These are phyloP conservation scores for Tauraco erythrolophus DNA, from an alignment of 2,113 vertebrate genomes.

Conservation along the genomic window DNA sequence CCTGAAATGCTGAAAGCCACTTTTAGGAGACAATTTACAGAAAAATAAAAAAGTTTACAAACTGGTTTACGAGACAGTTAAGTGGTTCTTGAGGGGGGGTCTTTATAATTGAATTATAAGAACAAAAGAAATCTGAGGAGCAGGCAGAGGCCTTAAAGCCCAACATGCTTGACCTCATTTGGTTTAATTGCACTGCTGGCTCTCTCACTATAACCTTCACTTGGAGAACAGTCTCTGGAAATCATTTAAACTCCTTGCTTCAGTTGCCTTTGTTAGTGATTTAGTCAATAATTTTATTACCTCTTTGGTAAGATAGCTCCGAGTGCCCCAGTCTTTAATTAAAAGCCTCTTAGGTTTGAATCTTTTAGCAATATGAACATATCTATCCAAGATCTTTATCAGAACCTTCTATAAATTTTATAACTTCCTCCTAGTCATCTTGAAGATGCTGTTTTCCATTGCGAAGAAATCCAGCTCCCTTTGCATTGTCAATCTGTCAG, in stretches of 20 bases:
- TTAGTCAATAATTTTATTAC: conserved; percentile 66
- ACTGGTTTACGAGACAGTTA: conserved; percentile 57
- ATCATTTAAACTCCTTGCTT: conserved; percentile 62
- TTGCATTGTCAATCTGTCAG: not conserved
- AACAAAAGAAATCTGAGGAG: conserved; percentile 69
- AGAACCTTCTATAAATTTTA: conserved; percentile 8
- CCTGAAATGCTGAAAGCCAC: conserved; percentile 3
- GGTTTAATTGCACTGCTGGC: conserved; percentile 59
- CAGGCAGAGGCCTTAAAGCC: conserved; percentile 51
- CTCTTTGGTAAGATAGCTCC: conserved; percentile 29
- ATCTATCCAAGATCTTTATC: conserved; percentile 17
- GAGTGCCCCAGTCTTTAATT: conserved; percentile 26
- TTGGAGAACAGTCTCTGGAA: conserved; percentile 58
- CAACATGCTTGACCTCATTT: conserved; percentile 65
- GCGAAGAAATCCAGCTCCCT: not conserved
- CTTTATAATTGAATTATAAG: conserved; percentile 65
- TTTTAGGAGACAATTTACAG: conserved; percentile 58
- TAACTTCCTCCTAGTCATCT: not conserved
- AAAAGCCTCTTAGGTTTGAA: conserved; percentile 41
- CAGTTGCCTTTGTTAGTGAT: conserved; percentile 50
- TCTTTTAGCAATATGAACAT: conserved; percentile 16
- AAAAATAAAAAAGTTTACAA: conserved; percentile 69
- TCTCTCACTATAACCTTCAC: conserved; percentile 38
- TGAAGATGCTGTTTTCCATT: not conserved
- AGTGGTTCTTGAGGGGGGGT: conserved; percentile 27